Percentiles rank a stretch among this genome's conserved stretches.
These are phyloP conservation scores for Folsomia manolachei DNA, from an alignment of 2,888 invertebrate species.

Conservation along the genomic window DNA sequence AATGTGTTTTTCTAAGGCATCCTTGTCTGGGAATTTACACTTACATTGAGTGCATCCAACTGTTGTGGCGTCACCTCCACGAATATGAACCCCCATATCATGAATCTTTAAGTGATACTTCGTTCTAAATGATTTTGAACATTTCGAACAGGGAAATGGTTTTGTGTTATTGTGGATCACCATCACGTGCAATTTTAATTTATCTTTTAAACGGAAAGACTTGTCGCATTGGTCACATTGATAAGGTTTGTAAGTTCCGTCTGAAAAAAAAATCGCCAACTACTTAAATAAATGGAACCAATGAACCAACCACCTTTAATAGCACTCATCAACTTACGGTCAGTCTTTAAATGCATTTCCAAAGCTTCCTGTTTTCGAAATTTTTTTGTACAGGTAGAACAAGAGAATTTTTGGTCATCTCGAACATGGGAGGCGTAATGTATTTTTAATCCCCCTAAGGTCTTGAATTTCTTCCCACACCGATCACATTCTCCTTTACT, in stretches of 20 bases:
- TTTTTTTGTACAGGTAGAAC: constrained; percentile 34
- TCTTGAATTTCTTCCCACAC: constrained; percentile 33
- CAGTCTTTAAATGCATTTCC: constrained; percentile 29
- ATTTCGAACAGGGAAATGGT: constrained; percentile 37
- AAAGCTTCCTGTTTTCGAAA: constrained; percentile 31
- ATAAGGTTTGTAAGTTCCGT: constrained; percentile 35
- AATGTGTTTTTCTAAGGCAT: constrained; percentile 33
- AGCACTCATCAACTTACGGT: too few relatives aligned
- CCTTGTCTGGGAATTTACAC: constrained; percentile 30
- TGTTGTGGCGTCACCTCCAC: constrained; percentile 27
- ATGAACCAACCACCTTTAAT: too few relatives aligned
- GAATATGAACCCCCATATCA: constrained; percentile 34
- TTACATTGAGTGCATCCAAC: constrained; percentile 39
- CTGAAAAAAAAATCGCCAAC: too few relatives aligned
- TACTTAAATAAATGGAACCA: too few relatives aligned
- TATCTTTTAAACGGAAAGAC: constrained; percentile 35
- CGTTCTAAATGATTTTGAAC: constrained; percentile 38
- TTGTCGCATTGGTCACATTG: constrained; percentile 32
- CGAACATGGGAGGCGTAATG: constrained; percentile 34
- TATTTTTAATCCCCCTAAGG: constrained; percentile 28
- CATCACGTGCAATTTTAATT: constrained; percentile 35
- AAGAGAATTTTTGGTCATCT: constrained; percentile 35
- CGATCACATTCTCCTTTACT: constrained; percentile 25
- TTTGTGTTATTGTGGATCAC: constrained; percentile 36
- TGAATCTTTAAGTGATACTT: constrained; percentile 39